These are phyloP conservation scores for Synanthedon tipuliformis DNA, from an alignment of 2,888 invertebrate genomes.

Conservation along the genomic window DNA sequence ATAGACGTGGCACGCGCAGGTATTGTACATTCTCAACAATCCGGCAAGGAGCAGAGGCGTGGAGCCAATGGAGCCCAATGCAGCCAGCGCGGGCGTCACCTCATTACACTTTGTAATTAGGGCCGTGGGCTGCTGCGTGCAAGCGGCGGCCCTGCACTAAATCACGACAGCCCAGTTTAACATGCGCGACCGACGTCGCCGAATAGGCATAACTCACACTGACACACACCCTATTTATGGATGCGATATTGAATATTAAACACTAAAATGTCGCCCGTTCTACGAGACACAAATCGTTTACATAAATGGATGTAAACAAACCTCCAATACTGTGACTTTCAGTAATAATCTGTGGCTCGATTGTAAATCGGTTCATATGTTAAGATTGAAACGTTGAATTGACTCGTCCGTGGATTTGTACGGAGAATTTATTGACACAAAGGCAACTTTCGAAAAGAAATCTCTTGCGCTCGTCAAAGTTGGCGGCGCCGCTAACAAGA, in stretches of 20 bases:
- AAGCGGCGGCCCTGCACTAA: slow-evolving; percentile 50
- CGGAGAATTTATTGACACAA: slow-evolving; percentile 3
- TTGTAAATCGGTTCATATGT: background rate
- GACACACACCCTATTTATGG: slow-evolving; percentile 35
- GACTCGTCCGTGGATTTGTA: too few species aligned
- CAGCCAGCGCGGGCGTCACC: slow-evolving; percentile 23
- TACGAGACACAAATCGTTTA: slow-evolving; percentile 12
- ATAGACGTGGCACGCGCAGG: background rate
- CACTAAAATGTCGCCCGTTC: slow-evolving; percentile 26
- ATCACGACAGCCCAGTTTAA: slow-evolving; percentile 49
- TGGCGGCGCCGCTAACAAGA: slow-evolving; percentile 33
- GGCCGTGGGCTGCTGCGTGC: slow-evolving; percentile 44
- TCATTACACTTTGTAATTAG: slow-evolving; percentile 68
- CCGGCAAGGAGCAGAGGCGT: slow-evolving; percentile 19
- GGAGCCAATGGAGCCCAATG: slow-evolving; percentile 20
- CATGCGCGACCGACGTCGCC: slow-evolving; percentile 38
- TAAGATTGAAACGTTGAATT: background rate
- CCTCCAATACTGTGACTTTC: slow-evolving; percentile 16
- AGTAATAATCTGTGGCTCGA: background rate
- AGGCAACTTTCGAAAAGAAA: slow-evolving; percentile 15
- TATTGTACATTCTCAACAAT: slow-evolving; percentile 1
- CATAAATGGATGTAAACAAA: slow-evolving; percentile 38
- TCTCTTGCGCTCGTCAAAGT: slow-evolving; percentile 20
- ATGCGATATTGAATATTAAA: slow-evolving; percentile 57
- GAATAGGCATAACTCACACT: slow-evolving; percentile 34